phyloP scores from a whole-genome alignment of 2,113 vertebrate species.

The Petromus typicus region DNA sequence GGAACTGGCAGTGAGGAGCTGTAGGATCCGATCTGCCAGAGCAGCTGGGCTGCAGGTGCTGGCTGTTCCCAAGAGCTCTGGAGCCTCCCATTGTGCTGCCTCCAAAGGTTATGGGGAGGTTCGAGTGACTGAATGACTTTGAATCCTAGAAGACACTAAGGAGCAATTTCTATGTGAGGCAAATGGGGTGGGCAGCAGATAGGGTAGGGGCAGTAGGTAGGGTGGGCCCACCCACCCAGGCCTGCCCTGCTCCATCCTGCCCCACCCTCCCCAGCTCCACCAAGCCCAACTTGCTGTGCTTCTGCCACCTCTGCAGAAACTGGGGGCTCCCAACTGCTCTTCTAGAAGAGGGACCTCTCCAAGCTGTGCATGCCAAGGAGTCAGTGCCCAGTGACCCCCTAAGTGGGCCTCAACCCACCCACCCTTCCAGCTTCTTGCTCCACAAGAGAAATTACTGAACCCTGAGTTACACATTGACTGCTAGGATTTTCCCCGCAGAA shows the following conservation, averaged over 20 bases:
- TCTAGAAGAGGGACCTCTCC: not conserved
- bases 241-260: no score
- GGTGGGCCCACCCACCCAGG: no score
- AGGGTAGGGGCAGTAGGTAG: no score
- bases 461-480: not conserved
- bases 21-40: not conserved
- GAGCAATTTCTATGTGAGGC: not conserved
- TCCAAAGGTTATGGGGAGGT: not conserved
- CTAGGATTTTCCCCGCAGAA: not conserved
- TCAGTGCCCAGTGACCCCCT: fast-evolving
- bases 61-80: not conserved
- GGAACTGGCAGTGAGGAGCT: not conserved
- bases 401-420: not conserved
- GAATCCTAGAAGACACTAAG: not conserved
- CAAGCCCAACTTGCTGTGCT: not conserved
- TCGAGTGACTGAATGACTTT: not conserved
- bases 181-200: not conserved
- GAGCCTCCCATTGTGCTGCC: not conserved
- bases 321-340: not conserved
- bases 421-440: not conserved
- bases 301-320: not conserved
- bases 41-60: not conserved
- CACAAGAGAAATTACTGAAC: not conserved
- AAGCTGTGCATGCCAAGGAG: not conserved
- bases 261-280: no score